A percentile compares a stretch with the other conserved stretches of the same genome.
Conservation (phyloP, 2,797 vertebrate genomes). For the Centropyge bicolor region DNA sequence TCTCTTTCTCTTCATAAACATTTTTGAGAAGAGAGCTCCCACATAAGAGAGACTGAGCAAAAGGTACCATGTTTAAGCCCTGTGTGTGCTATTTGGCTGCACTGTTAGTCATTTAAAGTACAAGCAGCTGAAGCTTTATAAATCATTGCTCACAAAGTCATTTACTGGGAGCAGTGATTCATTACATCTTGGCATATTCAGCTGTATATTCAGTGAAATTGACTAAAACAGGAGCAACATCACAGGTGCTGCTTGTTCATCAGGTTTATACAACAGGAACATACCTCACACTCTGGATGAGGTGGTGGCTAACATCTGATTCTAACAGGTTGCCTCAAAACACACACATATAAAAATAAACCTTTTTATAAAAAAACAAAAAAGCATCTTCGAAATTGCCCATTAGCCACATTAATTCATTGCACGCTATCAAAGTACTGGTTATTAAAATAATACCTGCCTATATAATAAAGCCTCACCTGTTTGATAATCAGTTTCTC, state of each 20-base stretch:
- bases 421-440: slow-evolving; percentile 9
- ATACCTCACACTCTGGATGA: not conserved
- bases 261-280: not conserved
- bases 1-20: not conserved
- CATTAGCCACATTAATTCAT: slow-evolving; percentile 2
- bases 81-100: not conserved
- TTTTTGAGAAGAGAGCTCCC: not conserved
- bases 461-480: not conserved
- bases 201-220: not conserved
- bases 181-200: slow-evolving; percentile 4
- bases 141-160: not conserved
- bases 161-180: not conserved
- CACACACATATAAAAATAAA: not conserved
- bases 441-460: not conserved
- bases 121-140: not conserved
- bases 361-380: not conserved
- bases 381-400: slow-evolving; percentile 3
- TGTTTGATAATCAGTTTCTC: not conserved
- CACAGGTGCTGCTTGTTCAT: not conserved
- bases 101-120: not conserved
- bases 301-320: slow-evolving; percentile 11
- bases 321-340: slow-evolving; percentile 4
- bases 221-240: slow-evolving; percentile 1
- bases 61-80: not conserved
- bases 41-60: not conserved